Conservation (phyloP, 2,113 vertebrate genomes). For the Petroica traversi region DNA sequence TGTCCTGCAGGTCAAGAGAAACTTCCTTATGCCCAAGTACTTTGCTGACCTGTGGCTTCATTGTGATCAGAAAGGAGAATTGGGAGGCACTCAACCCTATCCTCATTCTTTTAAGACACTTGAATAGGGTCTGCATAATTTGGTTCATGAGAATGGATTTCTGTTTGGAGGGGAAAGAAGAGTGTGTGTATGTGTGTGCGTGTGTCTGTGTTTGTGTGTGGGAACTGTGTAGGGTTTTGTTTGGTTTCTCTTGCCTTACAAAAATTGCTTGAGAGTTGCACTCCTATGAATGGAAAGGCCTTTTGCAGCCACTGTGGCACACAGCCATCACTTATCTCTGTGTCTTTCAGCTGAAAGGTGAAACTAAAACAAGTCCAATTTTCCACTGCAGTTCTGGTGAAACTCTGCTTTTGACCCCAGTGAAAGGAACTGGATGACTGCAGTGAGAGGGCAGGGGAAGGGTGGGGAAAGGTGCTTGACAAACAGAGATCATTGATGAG, state of each 20-base stretch:
- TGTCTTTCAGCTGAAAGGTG: not conserved
- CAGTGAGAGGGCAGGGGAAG: not conserved
- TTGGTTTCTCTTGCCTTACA: conserved; percentile 13
- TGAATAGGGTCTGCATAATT: conserved; percentile 12
- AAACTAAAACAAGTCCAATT: not conserved
- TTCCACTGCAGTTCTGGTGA: not conserved
- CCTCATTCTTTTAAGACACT: conserved; percentile 5
- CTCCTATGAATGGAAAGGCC: not conserved
- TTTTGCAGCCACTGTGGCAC: not conserved
- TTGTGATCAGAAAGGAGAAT: not conserved
- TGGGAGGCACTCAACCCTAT: not conserved
- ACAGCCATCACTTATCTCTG: not conserved
- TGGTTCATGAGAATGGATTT: not conserved
- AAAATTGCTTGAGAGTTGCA: not conserved
- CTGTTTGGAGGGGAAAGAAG: not conserved
- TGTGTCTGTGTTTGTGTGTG: not conserved
- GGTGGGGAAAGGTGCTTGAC: not conserved
- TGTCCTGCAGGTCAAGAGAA: conserved; percentile 4
- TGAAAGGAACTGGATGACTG: not conserved
- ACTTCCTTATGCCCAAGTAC: not conserved
- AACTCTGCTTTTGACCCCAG: not conserved
- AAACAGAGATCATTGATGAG: not conserved
- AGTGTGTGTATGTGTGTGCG: not conserved
- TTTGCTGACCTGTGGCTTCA: conserved; percentile 2
- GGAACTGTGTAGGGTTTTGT: not conserved